These are phyloP conservation scores for Unio pictorum DNA, from an alignment of 2,888 invertebrate genomes.

Conservation along the genomic window DNA sequence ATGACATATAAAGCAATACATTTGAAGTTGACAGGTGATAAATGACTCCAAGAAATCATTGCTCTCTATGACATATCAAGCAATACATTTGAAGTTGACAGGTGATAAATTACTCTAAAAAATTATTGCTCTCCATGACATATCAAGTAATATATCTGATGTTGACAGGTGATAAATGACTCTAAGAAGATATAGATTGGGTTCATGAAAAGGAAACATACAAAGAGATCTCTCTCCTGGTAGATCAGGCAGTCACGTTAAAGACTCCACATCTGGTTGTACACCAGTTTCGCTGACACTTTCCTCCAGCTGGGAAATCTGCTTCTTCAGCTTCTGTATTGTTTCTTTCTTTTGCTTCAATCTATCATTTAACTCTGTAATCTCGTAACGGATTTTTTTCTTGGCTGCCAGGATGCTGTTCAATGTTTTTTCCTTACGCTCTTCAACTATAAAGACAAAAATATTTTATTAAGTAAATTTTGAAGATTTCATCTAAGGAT, in stretches of 20 bases:
- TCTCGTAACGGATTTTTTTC: conserved; percentile 74
- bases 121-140: too few relatives aligned
- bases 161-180: too few relatives aligned
- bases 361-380: conserved; percentile 68
- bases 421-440: conserved; percentile 79
- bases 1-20: too few relatives aligned
- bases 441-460: conserved; percentile 81
- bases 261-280: conserved; percentile 31
- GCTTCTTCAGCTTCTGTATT: conserved; percentile 78
- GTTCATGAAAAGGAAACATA: background rate
- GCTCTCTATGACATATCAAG: too few relatives aligned
- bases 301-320: conserved; percentile 84
- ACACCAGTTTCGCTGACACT: conserved; percentile 8
- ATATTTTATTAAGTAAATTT: background rate
- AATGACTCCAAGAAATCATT: too few relatives aligned
- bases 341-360: conserved; percentile 72
- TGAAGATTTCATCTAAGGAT: background rate
- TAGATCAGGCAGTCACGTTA: conserved; percentile 21
- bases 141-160: too few relatives aligned
- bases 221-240: background rate
- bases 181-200: too few relatives aligned
- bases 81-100: too few relatives aligned
- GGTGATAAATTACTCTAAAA: too few relatives aligned
- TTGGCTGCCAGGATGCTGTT: conserved; percentile 85
- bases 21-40: too few relatives aligned